Conservation (phyloP, 2,797 vertebrate species). For the Falco columbarius region DNA sequence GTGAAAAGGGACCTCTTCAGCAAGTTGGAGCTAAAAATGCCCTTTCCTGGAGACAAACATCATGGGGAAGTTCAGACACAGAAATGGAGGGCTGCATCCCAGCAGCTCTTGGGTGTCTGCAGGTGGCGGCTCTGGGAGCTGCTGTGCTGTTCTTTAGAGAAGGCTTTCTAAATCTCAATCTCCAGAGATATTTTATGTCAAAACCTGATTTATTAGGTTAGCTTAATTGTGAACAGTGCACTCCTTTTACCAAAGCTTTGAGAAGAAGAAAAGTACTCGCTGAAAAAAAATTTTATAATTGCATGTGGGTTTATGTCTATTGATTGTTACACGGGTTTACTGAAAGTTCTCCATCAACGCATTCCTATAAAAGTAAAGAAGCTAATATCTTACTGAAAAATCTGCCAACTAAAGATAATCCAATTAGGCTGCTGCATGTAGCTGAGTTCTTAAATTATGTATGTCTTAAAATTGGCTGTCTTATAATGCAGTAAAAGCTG, state of each 20-base stretch:
- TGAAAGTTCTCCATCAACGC: background rate
- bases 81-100: background rate
- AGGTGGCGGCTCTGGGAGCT: background rate
- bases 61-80: background rate
- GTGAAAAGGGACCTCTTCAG: background rate
- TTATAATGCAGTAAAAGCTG: slow-evolving; percentile 18
- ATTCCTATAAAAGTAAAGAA: slow-evolving; percentile 1
- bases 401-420: background rate
- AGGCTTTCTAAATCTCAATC: background rate
- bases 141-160: background rate
- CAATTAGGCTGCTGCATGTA: background rate
- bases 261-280: background rate
- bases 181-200: background rate
- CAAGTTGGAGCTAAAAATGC: background rate
- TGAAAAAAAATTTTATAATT: background rate
- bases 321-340: background rate
- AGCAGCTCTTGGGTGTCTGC: background rate
- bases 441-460: slow-evolving; percentile 39
- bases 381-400: background rate
- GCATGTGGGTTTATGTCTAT: background rate
- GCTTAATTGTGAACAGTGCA: background rate
- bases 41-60: background rate
- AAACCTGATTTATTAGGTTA: background rate
- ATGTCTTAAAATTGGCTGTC: slow-evolving; percentile 14
- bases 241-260: background rate